Evolutionary conservation across 2,113 vertebrate species (phyloP).

Genomic region (Sigmodon hispidus): DNA sequence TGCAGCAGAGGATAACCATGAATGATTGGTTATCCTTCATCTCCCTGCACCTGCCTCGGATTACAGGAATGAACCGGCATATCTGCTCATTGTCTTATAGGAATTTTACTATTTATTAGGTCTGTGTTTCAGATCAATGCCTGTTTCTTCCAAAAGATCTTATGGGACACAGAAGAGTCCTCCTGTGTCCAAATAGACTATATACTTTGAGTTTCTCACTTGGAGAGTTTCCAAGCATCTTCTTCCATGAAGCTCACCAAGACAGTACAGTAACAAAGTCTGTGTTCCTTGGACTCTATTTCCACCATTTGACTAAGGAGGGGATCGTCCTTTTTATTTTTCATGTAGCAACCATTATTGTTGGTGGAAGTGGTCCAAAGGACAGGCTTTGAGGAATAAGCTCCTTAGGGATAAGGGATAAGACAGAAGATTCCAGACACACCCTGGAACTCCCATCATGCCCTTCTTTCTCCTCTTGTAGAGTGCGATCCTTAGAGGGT

Average conservation of each 20-base stretch:
- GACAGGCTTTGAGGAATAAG: not conserved
- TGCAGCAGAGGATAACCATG: not conserved
- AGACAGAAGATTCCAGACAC: not conserved
- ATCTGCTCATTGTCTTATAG: not conserved
- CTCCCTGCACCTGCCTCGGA: not conserved
- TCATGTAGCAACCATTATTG: not conserved
- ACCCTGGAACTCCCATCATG: too few species aligned
- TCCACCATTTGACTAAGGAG: not conserved
- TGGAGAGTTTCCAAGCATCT: conserved; percentile 15
- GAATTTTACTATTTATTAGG: conserved; percentile 11
- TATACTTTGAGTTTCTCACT: not conserved
- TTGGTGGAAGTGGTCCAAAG: conserved; percentile 41
- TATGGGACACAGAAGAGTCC: not conserved
- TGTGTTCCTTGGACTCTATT: conserved; percentile 24
- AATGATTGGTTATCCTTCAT: not conserved
- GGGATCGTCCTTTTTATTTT: not conserved
- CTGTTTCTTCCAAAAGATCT: conserved; percentile 44
- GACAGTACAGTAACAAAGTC: not conserved
- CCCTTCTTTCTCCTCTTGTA: not conserved
- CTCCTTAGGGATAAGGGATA: not conserved
- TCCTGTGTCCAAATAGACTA: conserved; percentile 26
- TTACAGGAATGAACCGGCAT: not conserved
- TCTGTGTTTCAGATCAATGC: conserved; percentile 20
- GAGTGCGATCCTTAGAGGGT: not conserved
- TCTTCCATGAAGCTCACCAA: not conserved